Percentiles rank a stretch among this genome's conserved stretches.
Conservation (phyloP, 2,113 vertebrate species). For the Gallinago paraguaiae region DNA sequence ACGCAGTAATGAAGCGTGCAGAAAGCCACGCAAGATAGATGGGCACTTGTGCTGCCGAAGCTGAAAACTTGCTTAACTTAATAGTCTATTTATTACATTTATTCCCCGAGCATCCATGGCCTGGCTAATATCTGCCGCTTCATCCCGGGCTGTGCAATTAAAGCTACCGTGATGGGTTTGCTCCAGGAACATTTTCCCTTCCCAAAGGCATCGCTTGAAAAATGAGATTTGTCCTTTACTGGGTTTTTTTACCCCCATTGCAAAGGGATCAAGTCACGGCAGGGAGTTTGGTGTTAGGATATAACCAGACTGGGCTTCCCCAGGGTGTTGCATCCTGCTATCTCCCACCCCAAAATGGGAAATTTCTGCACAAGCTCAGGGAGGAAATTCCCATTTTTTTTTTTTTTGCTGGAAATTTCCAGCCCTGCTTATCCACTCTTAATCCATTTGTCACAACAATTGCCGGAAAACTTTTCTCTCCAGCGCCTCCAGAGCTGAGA, state of each 20-base stretch:
- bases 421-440: not conserved
- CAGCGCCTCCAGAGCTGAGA: constrained; percentile 19
- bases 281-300: not conserved
- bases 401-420: not conserved
- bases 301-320: not conserved
- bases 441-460: constrained; percentile 51
- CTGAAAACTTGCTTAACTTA: constrained; percentile 81
- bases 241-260: not conserved
- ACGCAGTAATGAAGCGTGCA: constrained; percentile 79
- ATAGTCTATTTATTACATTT: constrained; percentile 82
- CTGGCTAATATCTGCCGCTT: constrained; percentile 62
- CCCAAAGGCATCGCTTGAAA: rapidly evolving
- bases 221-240: not conserved
- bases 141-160: constrained; percentile 62
- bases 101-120: constrained; percentile 41
- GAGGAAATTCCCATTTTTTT: not conserved
- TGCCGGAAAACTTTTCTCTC: not conserved
- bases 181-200: not conserved
- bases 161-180: not conserved
- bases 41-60: constrained; percentile 72
- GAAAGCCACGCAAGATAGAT: constrained; percentile 77
- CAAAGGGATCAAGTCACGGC: rapidly evolving
- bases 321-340: rapidly evolving
- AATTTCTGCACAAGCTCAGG: not conserved
- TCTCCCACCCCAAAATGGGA: not conserved